phyloP scores from a whole-genome alignment of 2,888 invertebrate species.

The Polydrusus tereticollis region DNA sequence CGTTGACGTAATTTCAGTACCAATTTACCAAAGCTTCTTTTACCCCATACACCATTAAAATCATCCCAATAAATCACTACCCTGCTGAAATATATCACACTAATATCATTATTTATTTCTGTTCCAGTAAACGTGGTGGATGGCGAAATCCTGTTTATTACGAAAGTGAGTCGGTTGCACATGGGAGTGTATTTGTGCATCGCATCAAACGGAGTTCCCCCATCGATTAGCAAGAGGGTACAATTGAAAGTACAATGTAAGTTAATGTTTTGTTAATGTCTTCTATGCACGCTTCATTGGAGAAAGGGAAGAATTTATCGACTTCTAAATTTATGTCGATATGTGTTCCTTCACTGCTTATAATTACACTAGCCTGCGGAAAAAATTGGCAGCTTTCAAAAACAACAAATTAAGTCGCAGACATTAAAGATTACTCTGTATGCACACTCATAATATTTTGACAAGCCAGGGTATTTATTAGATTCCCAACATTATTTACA shows the following conservation, averaged over 20 bases:
- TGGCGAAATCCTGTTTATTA: constrained; percentile 87
- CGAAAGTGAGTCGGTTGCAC: constrained; percentile 90
- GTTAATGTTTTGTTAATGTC: constrained; percentile 63
- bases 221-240: constrained; percentile 88
- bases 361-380: too few species aligned
- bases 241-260: constrained; percentile 87
- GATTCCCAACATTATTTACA: background rate
- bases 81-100: constrained; percentile 29
- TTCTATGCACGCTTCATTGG: constrained; percentile 14
- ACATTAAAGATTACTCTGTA: background rate
- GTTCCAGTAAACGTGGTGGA: constrained; percentile 87
- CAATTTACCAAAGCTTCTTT: constrained; percentile 23
- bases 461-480: background rate
- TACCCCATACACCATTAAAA: constrained; percentile 35
- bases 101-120: constrained; percentile 52
- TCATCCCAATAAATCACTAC: constrained; percentile 37
- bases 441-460: too few species aligned
- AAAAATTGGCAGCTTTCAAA: background rate
- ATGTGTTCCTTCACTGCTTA: too few species aligned
- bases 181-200: constrained; percentile 95
- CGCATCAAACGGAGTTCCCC: constrained; percentile 93
- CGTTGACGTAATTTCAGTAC: constrained; percentile 4
- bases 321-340: background rate
- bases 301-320: background rate
- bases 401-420: background rate